Base-by-base conservation (phyloP, 2,797 vertebrate genomes). In the Propithecus perrieri region DNA sequence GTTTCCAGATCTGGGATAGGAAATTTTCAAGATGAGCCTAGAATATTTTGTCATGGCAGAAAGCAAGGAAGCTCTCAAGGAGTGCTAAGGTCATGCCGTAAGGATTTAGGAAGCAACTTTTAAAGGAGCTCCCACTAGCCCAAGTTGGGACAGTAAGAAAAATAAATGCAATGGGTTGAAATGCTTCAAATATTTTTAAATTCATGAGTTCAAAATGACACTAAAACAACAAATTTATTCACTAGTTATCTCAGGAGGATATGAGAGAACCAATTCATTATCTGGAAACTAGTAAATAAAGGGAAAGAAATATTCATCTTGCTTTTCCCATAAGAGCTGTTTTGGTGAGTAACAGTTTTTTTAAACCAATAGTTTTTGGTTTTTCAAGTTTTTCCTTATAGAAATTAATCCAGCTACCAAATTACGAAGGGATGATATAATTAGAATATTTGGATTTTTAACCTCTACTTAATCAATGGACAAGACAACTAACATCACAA, bases 131-230 rank as follows among this genome's bases (percentile, higher is more conserved):
- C 24, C 22, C 61, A 85, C 22, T 85, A 38, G n/a, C 48, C 35
- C 2, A 1, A 41, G 43, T 17, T 85, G 30, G 11, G 41, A 92
- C 14, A 33, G 10, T 43, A 80, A 76, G 22, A 86, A 90, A 90
- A 74, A 65, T 61, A 95, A 93, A 85, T 18, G 5, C 8, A 92
- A 26, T 83, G 14, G n/a, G 63, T 7, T 72, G 30, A 85, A 85
- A 88, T 22, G 57, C 55, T 48, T 78, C 33, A 88, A 83, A 83
- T 78, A 86, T 63, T 81, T 74, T 93, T 86, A 93, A 93, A 93
- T 81, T 46, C 5, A 14, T 28, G 14, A 91, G 53, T 78, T 94
- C 38, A 71, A 61, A 83, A 83, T 33, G 33, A 85, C 22, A 46
- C 18, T 61, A 76, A 83, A 87, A 75, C 14, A 69, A 53, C 46